Percentiles rank a stretch among this genome's conserved stretches.
phyloP scores from a whole-genome alignment of 2,888 invertebrate genomes.

The Mycogona germanica region DNA sequence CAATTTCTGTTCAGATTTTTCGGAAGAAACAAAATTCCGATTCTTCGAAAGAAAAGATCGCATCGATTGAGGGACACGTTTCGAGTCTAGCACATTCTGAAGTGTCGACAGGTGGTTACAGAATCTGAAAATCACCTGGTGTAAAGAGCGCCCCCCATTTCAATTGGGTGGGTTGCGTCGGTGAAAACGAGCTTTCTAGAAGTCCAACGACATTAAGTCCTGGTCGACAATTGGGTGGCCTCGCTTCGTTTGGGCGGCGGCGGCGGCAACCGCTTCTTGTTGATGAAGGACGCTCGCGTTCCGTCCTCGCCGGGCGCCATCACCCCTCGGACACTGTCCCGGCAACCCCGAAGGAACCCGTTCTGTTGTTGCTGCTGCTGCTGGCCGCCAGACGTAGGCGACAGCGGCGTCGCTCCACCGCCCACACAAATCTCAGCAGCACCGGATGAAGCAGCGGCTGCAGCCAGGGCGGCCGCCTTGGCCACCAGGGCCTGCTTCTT shows the following conservation, averaged over 20 bases:
- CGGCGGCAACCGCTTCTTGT: constrained; percentile 55
- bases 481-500: constrained; percentile 27
- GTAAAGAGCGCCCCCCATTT: too few species aligned
- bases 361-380: constrained; percentile 21
- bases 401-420: constrained; percentile 16
- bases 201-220: constrained; percentile 10
- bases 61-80: too few species aligned
- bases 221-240: constrained; percentile 52
- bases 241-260: constrained; percentile 83
- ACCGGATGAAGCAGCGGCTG: constrained; percentile 17
- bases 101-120: too few species aligned
- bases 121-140: too few species aligned
- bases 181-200: too few species aligned
- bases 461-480: constrained; percentile 16
- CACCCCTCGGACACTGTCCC: constrained; percentile 10
- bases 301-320: not conserved
- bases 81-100: too few species aligned
- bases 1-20: too few species aligned
- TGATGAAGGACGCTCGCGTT: constrained; percentile 5
- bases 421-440: too few species aligned
- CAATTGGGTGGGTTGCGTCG: too few species aligned
- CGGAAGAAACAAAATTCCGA: too few species aligned
- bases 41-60: too few species aligned
- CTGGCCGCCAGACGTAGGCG: constrained; percentile 23
- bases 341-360: constrained; percentile 4